Conservation (phyloP, 1,140 invertebrate species). For the Caerostris extrusa region DNA sequence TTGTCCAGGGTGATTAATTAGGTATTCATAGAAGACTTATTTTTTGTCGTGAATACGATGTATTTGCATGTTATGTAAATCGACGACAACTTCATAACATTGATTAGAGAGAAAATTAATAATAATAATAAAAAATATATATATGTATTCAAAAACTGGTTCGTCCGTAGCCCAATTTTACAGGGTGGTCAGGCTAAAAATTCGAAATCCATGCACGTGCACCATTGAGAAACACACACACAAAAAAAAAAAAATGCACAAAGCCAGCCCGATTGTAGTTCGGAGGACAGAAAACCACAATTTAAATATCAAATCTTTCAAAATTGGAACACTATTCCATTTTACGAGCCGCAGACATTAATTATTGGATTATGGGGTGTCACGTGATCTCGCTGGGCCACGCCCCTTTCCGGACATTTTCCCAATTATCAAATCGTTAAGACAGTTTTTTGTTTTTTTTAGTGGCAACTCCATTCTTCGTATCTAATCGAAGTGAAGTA, state of each 20-base stretch:
- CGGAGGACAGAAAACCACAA: conserved; percentile 23
- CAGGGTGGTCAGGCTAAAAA: conserved; percentile 23
- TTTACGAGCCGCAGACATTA: neutral
- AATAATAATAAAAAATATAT: neutral
- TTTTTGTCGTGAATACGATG: neutral
- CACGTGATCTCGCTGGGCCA: conserved; percentile 15
- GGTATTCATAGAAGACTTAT: neutral
- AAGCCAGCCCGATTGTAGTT: neutral
- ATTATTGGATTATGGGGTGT: conserved; percentile 29
- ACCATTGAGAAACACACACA: neutral
- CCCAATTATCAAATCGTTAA: conserved; percentile 33
- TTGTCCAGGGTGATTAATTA: neutral
- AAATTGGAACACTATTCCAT: conserved; percentile 37
- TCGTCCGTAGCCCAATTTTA: conserved; percentile 19
- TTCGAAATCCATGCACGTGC: conserved; percentile 25
- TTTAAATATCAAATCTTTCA: conserved; percentile 32
- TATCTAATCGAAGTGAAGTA: conserved; percentile 2
- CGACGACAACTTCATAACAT: neutral
- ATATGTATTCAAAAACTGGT: neutral
- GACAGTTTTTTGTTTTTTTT: neutral
- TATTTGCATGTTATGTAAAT: conserved; percentile 1
- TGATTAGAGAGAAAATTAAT: neutral
- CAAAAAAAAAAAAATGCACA: neutral
- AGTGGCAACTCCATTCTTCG: neutral
- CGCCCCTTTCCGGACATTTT: conserved; percentile 17